These are phyloP conservation scores for Xestia ashworthii DNA, from an alignment of 2,888 invertebrate species.

Conservation along the genomic window DNA sequence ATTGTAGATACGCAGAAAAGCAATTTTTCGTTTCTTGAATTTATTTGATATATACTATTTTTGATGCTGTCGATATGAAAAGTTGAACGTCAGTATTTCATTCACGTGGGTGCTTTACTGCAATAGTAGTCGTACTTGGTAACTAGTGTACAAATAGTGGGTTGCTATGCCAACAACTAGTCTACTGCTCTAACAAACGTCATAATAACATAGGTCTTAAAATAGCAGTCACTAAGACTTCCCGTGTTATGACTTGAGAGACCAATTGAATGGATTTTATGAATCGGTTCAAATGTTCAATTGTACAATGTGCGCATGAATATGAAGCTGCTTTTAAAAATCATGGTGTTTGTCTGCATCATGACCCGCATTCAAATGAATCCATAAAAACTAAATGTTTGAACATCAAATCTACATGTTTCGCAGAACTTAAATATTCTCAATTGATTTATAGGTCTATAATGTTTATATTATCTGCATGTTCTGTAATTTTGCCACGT, in stretches of 20 bases:
- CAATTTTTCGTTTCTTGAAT: slow-evolving; percentile 24
- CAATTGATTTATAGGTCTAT: slow-evolving; percentile 53
- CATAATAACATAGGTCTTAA: slow-evolving; percentile 33
- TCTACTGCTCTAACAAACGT: slow-evolving; percentile 30
- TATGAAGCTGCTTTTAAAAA: not conserved
- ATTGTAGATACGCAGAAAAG: slow-evolving; percentile 18
- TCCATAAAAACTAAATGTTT: slow-evolving; percentile 30
- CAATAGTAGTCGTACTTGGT: not conserved
- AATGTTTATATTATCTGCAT: slow-evolving; percentile 43
- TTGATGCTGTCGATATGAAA: slow-evolving; percentile 7
- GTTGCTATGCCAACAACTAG: slow-evolving; percentile 41
- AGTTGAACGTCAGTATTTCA: not conserved
- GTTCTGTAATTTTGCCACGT: slow-evolving; percentile 49
- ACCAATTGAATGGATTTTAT: slow-evolving; percentile 18
- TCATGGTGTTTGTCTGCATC: slow-evolving; percentile 3
- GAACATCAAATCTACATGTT: slow-evolving; percentile 43
- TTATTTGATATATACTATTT: slow-evolving; percentile 4
- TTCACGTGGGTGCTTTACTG: not conserved
- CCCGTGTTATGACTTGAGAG: slow-evolving; percentile 21
- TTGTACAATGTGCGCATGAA: not conserved
- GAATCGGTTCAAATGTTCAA: slow-evolving; percentile 5
- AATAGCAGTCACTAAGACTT: slow-evolving; percentile 29
- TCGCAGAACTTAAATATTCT: slow-evolving; percentile 51
- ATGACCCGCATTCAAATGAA: slow-evolving; percentile 42
- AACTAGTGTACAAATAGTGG: not conserved